Evolutionary conservation across 1,140 invertebrate genomes (phyloP), one percentile per base, ranked within the genome.

Genomic region (Geopemphigus sp.): DNA sequence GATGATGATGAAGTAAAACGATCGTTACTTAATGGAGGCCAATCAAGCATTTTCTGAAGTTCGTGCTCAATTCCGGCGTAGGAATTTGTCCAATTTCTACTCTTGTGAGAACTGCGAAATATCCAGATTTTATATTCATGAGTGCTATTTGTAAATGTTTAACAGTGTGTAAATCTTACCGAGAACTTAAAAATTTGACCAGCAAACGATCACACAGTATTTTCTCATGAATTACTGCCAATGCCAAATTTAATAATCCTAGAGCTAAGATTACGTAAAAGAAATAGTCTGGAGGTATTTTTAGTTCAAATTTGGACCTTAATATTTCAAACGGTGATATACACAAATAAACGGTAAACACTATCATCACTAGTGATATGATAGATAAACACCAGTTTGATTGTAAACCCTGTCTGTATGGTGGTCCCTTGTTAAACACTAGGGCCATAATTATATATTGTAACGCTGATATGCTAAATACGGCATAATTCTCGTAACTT

Each of bases 391-490:
- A 29, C 17, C 92, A 47, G 11, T 95, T 84, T 32, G 91, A 90
- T 0, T 87, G 83, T 54, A 92, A 88, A 0, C 92, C 88, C 84
- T 91, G 91, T 32, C 97, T 88, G 84, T 96, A 98, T 0, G 97
- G 97, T 47, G 92, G 90, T 0, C 96, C 96, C 83, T 94, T 93
- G 0, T 94, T 95, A 85, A 96, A 98, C 11, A 94, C 91, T 82
- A 98, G 88, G 0, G 94, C 94, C 83, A 97, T 87, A 19, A 91
- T 93, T 32, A 98, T 93, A 84, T 98, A 99, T 84, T 98, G 97
- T 84, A 96, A 98, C 83, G 92, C 91, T 0, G 95, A 96, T 2
- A 96, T 87, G 0, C 91, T 88, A 84, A 94, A 99, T 32, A 98
- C 90, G 0, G 92, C 90, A 84, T 94, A 95, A 83, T 95, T 95